Conservation (phyloP, 2,888 invertebrate genomes). For the Imbricaverruca yamaguchii region DNA sequence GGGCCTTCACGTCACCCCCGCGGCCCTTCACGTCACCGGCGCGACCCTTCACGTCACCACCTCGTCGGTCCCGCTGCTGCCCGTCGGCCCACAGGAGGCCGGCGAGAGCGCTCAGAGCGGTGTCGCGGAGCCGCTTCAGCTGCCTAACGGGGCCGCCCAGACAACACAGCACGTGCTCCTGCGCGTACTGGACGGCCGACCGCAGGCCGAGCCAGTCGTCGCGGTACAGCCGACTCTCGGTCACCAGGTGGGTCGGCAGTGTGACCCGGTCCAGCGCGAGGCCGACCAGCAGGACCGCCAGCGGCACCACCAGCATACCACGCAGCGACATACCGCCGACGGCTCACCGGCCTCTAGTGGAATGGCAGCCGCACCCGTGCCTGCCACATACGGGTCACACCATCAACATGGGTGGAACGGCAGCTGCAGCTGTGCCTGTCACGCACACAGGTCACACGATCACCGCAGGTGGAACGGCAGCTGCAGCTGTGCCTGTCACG, state of each 20-base stretch:
- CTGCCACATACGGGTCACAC: too few relatives aligned
- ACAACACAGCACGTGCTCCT: background rate
- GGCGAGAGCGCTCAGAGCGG: background rate
- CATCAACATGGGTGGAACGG: too few relatives aligned
- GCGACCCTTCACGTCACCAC: background rate
- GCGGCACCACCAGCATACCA: background rate
- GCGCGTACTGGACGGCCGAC: background rate
- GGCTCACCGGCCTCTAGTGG: too few relatives aligned
- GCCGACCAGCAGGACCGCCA: background rate
- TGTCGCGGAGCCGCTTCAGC: background rate
- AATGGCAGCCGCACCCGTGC: too few relatives aligned
- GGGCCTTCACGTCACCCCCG: slow-evolving; percentile 83
- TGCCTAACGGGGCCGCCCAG: background rate
- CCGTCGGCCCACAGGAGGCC: background rate
- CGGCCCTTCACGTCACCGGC: slow-evolving; percentile 40
- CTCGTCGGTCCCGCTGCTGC: background rate
- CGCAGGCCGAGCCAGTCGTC: slow-evolving; percentile 2
- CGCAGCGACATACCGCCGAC: background rate
- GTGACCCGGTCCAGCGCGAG: background rate
- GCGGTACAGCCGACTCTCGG: background rate
- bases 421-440: too few relatives aligned
- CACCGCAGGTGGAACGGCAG: too few relatives aligned
- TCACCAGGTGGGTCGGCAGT: background rate
- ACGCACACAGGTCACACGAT: too few relatives aligned
- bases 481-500: too few relatives aligned